These are phyloP conservation scores for Apamea anceps DNA, from an alignment of 2,888 invertebrate species.

Conservation along the genomic window DNA sequence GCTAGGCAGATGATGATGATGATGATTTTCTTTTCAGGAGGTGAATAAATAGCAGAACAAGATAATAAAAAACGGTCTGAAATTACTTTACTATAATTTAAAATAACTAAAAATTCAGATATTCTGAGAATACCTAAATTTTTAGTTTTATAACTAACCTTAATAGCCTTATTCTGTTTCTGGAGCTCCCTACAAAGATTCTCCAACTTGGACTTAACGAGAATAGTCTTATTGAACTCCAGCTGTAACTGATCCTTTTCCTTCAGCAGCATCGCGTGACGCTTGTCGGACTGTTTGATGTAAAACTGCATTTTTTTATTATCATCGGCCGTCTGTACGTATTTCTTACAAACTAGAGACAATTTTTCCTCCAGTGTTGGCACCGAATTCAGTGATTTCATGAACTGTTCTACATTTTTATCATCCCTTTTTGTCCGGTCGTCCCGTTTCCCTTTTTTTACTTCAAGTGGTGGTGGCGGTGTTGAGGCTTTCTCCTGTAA, in stretches of 20 bases:
- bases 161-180: conserved; percentile 97
- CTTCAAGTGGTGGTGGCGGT: conserved; percentile 69
- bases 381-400: conserved; percentile 90
- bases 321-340: conserved; percentile 94
- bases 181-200: conserved; percentile 97
- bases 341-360: conserved; percentile 93
- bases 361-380: conserved; percentile 93
- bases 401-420: conserved; percentile 92
- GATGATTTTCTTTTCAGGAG: conserved; percentile 2
- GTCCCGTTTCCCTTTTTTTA: conserved; percentile 85
- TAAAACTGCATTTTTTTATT: conserved; percentile 91
- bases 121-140: too few relatives aligned
- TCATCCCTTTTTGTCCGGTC: conserved; percentile 89
- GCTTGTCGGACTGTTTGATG: conserved; percentile 91
- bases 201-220: conserved; percentile 96
- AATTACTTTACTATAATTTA: too few relatives aligned
- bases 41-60: background rate
- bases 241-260: conserved; percentile 96
- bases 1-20: too few relatives aligned
- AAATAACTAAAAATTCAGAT: too few relatives aligned
- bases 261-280: conserved; percentile 90
- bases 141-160: conserved; percentile 88
- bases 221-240: conserved; percentile 95
- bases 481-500: conserved; percentile 76
- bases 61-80: background rate